A percentile compares a stretch with the other conserved stretches of the same genome.
These are phyloP conservation scores for Spicauda simplicius DNA, from an alignment of 2,888 invertebrate genomes.

Conservation along the genomic window DNA sequence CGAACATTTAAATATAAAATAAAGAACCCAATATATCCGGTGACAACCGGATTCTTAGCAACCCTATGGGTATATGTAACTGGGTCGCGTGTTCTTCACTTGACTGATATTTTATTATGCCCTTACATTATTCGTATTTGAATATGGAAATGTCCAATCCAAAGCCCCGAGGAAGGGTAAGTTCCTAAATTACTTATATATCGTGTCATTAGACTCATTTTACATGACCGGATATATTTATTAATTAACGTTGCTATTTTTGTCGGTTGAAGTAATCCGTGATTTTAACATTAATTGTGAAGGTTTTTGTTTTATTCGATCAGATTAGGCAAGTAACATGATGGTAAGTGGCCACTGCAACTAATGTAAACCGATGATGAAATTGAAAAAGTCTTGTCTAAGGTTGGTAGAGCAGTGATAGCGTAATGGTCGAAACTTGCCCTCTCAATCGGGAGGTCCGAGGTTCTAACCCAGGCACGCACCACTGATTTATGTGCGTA, in stretches of 20 bases:
- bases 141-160: constrained; percentile 10
- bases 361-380: too few species aligned
- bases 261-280: not conserved
- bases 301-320: too few species aligned
- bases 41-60: not conserved
- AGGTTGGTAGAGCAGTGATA: too few species aligned
- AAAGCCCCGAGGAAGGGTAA: constrained; percentile 14
- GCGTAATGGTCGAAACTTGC: too few species aligned
- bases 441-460: too few species aligned
- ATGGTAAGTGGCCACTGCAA: too few species aligned
- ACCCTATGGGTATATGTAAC: not conserved
- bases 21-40: not conserved
- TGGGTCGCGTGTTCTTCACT: constrained; percentile 9
- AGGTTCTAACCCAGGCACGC: too few species aligned
- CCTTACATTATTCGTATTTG: constrained; percentile 18
- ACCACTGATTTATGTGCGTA: too few species aligned
- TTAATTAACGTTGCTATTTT: not conserved
- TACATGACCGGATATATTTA: not conserved
- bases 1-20: too few species aligned
- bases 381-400: too few species aligned
- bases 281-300: not conserved
- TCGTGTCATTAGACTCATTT: constrained; percentile 9
- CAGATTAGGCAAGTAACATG: too few species aligned
- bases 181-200: constrained; percentile 13
- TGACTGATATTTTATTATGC: constrained; percentile 16